phyloP scores from a whole-genome alignment of 2,888 invertebrate species.

The Sphaeridia pumilis region DNA sequence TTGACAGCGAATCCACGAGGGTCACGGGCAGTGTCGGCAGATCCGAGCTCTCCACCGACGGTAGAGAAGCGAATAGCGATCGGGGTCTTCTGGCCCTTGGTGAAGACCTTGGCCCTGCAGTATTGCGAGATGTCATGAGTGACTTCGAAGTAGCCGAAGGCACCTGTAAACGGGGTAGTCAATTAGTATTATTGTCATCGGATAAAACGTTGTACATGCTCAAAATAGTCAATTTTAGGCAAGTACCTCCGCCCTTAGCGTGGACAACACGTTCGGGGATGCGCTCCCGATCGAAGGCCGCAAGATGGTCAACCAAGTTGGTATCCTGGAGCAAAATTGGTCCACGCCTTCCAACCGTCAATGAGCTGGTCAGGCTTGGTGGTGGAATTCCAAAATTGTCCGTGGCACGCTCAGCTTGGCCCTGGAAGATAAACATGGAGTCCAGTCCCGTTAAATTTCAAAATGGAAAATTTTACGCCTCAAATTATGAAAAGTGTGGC shows the following conservation, averaged over 20 bases:
- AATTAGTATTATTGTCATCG: too few relatives aligned
- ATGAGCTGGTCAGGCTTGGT: conserved; percentile 33
- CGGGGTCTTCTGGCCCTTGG: conserved; percentile 63
- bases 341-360: conserved; percentile 75
- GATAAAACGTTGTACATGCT: too few relatives aligned
- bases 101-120: conserved; percentile 64
- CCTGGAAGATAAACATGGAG: conserved; percentile 11
- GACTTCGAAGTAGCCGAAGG: conserved; percentile 74
- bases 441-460: background rate
- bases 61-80: conserved; percentile 70
- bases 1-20: conserved; percentile 67
- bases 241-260: conserved; percentile 81
- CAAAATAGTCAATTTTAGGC: too few relatives aligned
- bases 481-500: too few relatives aligned
- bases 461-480: too few relatives aligned
- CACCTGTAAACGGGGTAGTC: conserved; percentile 49
- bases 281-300: conserved; percentile 78
- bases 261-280: conserved; percentile 94
- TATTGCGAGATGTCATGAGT: conserved; percentile 74
- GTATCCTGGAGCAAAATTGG: conserved; percentile 78
- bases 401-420: conserved; percentile 20
- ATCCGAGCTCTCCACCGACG: conserved; percentile 82
- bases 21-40: conserved; percentile 22
- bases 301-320: conserved; percentile 62
- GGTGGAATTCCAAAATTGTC: conserved; percentile 25